Conservation (phyloP, 2,888 invertebrate species). For the Archips crataeganus region DNA sequence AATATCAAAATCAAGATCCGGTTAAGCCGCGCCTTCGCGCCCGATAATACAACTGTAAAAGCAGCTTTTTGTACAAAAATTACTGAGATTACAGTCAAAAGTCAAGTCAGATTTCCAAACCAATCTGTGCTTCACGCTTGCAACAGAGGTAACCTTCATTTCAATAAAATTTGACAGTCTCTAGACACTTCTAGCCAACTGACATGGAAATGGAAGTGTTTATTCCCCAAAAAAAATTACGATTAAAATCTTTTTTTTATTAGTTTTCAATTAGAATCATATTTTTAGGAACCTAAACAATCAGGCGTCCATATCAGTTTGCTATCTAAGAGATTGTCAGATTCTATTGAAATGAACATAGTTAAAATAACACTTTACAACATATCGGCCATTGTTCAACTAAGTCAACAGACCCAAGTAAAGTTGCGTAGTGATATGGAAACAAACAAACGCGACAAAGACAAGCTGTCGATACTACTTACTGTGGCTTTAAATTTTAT, state of each 20-base stretch:
- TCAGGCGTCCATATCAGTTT: too few species aligned
- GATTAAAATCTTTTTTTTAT: too few species aligned
- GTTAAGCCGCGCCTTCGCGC: constrained; percentile 54
- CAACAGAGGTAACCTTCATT: background rate
- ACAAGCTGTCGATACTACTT: background rate
- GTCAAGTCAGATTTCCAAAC: background rate
- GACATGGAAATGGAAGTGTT: too few species aligned
- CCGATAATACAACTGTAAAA: constrained; percentile 1
- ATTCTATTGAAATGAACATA: too few species aligned
- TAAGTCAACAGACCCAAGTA: background rate
- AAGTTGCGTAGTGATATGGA: background rate
- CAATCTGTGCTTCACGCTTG: background rate
- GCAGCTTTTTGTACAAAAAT: background rate
- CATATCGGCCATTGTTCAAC: background rate
- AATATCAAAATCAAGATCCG: constrained; percentile 70
- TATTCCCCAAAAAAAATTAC: too few species aligned
- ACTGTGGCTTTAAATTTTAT: background rate
- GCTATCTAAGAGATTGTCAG: too few species aligned
- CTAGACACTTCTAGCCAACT: too few species aligned
- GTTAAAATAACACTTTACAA: background rate
- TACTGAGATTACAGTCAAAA: background rate
- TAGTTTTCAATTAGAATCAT: too few species aligned
- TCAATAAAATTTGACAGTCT: too few species aligned
- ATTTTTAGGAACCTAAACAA: too few species aligned
- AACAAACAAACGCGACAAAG: background rate